Conservation (phyloP, 2,113 vertebrate species). For the Silurus glanis region DNA sequence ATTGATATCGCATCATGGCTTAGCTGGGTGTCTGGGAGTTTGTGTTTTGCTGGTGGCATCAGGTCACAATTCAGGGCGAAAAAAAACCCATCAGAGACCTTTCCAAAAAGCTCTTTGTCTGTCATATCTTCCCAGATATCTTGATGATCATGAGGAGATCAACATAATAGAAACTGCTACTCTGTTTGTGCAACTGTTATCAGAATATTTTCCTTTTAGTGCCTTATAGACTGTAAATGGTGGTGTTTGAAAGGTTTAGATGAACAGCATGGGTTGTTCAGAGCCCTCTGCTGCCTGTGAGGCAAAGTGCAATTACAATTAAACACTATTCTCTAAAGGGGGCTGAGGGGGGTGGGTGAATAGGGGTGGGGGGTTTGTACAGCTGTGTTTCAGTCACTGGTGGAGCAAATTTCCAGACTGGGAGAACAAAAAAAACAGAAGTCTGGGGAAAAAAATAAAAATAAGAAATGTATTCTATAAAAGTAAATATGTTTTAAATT, state of each 20-base stretch:
- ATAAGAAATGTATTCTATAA: not conserved
- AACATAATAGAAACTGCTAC: not conserved
- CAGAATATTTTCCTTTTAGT: not conserved
- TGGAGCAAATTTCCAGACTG: not conserved
- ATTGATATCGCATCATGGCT: constrained; percentile 17
- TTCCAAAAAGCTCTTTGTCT: not conserved
- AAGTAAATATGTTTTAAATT: too few species aligned
- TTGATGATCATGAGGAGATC: constrained; percentile 24
- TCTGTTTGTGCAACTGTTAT: not conserved
- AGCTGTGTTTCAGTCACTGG: not conserved
- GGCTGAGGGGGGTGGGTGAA: not conserved
- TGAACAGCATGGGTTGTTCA: not conserved
- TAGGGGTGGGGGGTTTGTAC: not conserved
- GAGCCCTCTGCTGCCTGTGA: constrained; percentile 5
- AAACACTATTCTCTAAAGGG: not conserved
- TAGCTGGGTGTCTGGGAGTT: constrained; percentile 37
- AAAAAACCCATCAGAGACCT: constrained; percentile 6
- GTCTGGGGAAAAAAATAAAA: not conserved
- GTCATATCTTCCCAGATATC: constrained; percentile 44
- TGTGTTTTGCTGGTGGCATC: constrained; percentile 43
- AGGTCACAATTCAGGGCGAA: constrained; percentile 42
- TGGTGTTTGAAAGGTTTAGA: not conserved
- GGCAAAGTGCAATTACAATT: not conserved
- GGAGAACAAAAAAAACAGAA: not conserved
- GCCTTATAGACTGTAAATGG: too few species aligned